These are phyloP conservation scores for Oncorhynchus gorbuscha DNA, from an alignment of 2,113 vertebrate genomes.

Conservation along the genomic window DNA sequence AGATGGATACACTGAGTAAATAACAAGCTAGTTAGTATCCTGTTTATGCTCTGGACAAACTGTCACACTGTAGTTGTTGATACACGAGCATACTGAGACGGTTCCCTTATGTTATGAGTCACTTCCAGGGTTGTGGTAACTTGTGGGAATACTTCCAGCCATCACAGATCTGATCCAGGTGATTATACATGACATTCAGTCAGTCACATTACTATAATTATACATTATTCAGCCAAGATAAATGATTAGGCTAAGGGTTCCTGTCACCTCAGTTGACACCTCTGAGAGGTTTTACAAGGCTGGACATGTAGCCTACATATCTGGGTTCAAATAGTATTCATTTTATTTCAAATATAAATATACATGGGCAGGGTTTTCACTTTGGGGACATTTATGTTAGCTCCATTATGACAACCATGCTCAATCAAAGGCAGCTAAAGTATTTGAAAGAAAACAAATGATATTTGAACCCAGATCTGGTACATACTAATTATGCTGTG, in stretches of 20 bases:
- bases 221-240: too few species aligned
- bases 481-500: neutral
- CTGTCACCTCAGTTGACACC: constrained; percentile 14
- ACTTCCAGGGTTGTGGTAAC: constrained; percentile 11
- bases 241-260: too few species aligned
- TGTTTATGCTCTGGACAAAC: constrained; percentile 15
- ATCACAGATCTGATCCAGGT: neutral
- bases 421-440: too few species aligned
- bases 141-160: constrained; percentile 8
- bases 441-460: too few species aligned
- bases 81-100: constrained; percentile 26
- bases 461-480: too few species aligned
- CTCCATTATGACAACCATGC: too few species aligned
- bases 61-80: neutral
- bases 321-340: neutral
- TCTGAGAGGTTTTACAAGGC: neutral
- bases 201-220: neutral
- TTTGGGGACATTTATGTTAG: too few species aligned
- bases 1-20: neutral
- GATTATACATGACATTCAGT: too few species aligned
- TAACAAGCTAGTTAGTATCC: constrained; percentile 1
- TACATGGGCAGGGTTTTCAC: too few species aligned
- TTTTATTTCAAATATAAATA: too few species aligned
- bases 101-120: neutral
- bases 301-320: neutral